Base-by-base conservation (phyloP, 2,888 invertebrate species). In the Hipparchia semele region DNA sequence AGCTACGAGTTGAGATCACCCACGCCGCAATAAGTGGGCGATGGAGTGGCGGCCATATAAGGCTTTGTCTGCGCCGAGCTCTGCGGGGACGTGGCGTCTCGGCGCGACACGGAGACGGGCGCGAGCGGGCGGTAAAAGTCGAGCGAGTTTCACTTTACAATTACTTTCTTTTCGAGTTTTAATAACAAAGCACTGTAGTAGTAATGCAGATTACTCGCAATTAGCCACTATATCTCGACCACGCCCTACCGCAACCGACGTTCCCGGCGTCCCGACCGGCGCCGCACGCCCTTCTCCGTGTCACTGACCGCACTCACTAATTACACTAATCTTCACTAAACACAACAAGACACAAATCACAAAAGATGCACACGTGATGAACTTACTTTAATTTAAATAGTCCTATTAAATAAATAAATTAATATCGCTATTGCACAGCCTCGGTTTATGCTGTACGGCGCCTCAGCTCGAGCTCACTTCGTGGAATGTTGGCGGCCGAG, bases 331-430 rank as follows among this genome's bases (percentile, higher is more conserved):
- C 79, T 23, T 51, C 65, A 65, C 65, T 10, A 33, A 65, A 77
- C 76, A 72, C 65, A 46, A 73, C 68, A 72, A 73, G 70, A 89
- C 87, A 80, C 81, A 81, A 79, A 83, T 77, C 87, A 87, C 88
- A 80, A 79, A 81, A 76, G 80, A 79, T 79, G 79, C 86, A 87
- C 87, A 73, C 33, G 39, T 71, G 78, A 68, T 81, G 71, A 88
- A 94, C 94, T 94, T 94, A 94, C 94, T 88, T 93, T 92, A 87
- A 90, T 90, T 92, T 92, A 89, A 91, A 90, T 92, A 92, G 90
- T 90, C 91, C 93, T 93, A 94, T 80, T 92, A 91, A 92, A 90
- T 93, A 91, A 94, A 94, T 94, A 90, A 94, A 89, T 93, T 91
- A 92, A 87, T 80, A 81, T 91, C 86, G 87, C 88, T 90, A 89